Conservation (phyloP, 2,888 invertebrate genomes). For the Galerucella calmariensis region DNA sequence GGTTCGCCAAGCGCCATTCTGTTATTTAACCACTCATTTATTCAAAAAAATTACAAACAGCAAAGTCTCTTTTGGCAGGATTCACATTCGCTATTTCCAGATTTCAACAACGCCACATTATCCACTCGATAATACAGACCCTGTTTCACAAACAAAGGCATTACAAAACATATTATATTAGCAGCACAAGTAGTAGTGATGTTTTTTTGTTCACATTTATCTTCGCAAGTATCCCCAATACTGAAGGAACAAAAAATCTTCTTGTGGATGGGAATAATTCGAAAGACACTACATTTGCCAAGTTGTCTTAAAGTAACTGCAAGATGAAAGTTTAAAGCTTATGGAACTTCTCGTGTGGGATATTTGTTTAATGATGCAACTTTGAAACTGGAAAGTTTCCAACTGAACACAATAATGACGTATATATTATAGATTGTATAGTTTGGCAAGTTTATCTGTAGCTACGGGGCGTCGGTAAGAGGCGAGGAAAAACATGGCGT, state of each 20-base stretch:
- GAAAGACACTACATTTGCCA: background rate
- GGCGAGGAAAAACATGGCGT: too few relatives aligned
- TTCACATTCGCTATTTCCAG: background rate
- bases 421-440: background rate
- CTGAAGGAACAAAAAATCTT: background rate
- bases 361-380: background rate
- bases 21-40: background rate
- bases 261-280: background rate
- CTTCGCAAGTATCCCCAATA: background rate
- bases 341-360: background rate
- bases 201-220: background rate
- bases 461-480: too few relatives aligned
- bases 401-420: background rate
- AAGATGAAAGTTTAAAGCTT: background rate
- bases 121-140: slow-evolving; percentile 1
- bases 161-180: background rate
- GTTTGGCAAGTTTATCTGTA: too few relatives aligned
- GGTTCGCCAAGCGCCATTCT: background rate
- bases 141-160: slow-evolving; percentile 1
- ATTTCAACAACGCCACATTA: slow-evolving; percentile 1
- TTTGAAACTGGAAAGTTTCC: background rate
- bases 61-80: background rate
- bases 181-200: background rate
- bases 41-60: background rate
- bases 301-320: background rate